Conservation (phyloP, 2,113 vertebrate species). For the Xiphorhynchus elegans region DNA sequence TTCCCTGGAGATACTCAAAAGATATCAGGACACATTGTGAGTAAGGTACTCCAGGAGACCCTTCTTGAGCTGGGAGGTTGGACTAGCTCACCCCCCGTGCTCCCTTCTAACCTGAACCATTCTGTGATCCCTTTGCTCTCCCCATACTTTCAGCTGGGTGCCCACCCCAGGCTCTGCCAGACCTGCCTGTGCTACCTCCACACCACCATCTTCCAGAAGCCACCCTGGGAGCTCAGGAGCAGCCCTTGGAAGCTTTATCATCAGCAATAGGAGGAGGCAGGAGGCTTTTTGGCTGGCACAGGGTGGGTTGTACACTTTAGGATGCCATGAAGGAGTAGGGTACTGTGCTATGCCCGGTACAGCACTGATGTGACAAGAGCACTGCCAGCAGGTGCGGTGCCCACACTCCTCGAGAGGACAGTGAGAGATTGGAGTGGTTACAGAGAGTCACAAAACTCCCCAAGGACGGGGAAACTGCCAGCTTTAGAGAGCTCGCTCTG, state of each 20-base stretch:
- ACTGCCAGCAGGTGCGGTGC: neutral
- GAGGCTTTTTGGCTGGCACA: fast-evolving
- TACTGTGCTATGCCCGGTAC: fast-evolving
- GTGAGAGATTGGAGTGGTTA: neutral
- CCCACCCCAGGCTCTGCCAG: neutral
- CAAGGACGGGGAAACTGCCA: neutral
- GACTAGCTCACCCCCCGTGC: neutral
- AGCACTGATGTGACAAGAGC: neutral
- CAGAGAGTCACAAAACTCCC: neutral
- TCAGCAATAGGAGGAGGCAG: neutral
- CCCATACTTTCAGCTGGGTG: fast-evolving
- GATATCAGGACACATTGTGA: neutral
- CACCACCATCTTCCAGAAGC: neutral
- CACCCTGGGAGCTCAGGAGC: neutral
- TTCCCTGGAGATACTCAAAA: neutral
- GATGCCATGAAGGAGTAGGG: fast-evolving
- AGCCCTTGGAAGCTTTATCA: neutral
- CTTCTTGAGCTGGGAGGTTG: neutral
- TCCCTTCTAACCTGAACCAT: fast-evolving
- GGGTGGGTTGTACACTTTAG: neutral
- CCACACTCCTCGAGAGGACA: neutral
- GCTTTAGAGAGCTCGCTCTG: neutral
- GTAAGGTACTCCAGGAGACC: neutral
- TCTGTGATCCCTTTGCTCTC: fast-evolving
- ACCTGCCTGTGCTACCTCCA: neutral